Conservation (phyloP, 2,888 invertebrate species). For the Lasioglossum marginatum region DNA sequence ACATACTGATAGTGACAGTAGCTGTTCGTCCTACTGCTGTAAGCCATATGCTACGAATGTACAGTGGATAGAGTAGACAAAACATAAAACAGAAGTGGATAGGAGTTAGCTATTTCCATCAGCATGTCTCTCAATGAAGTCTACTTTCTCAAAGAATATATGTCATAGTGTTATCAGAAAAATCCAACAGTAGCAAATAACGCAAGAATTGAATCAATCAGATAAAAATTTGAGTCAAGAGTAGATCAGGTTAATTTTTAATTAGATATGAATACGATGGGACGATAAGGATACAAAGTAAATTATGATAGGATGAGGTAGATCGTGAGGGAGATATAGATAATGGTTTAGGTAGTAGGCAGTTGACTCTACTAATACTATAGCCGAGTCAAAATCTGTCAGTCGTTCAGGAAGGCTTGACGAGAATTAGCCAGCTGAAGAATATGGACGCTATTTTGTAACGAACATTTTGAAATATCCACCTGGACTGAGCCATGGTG, state of each 20-base stretch:
- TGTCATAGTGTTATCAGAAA: background rate
- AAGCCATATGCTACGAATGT: background rate
- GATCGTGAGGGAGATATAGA: background rate
- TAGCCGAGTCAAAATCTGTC: background rate
- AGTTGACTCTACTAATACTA: background rate
- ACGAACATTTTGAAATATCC: conserved; percentile 77
- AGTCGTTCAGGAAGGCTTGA: conserved; percentile 60
- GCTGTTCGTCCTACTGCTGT: background rate
- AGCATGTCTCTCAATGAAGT: background rate
- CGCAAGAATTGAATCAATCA: background rate
- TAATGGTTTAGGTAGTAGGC: background rate
- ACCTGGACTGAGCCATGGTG: conserved; percentile 79
- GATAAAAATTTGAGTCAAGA: background rate
- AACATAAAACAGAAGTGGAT: background rate
- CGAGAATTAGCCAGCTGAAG: conserved; percentile 81
- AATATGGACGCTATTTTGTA: conserved; percentile 71
- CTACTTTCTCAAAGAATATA: background rate
- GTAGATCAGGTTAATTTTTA: background rate
- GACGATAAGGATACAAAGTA: background rate
- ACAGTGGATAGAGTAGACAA: background rate
- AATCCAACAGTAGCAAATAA: background rate
- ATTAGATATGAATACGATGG: background rate
- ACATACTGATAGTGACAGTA: background rate
- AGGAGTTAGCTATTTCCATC: background rate
- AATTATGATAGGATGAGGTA: background rate